These are phyloP conservation scores for Junco hyemalis DNA, from an alignment of 2,113 vertebrate species.

Conservation along the genomic window DNA sequence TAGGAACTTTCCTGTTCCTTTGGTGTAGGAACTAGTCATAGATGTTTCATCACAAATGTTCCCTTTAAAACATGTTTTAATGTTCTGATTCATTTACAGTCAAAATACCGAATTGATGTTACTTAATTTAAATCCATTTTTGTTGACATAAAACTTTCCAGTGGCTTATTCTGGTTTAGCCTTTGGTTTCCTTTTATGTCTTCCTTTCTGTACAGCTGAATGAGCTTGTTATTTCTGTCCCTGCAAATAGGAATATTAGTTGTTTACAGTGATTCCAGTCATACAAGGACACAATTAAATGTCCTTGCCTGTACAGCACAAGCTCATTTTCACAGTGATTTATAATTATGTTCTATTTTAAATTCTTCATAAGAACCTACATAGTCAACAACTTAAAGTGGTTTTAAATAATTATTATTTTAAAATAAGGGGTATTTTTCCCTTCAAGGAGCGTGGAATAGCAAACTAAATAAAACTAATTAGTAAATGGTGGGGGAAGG, in stretches of 20 bases:
- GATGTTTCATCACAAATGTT: constrained; percentile 20
- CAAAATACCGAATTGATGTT: constrained; percentile 47
- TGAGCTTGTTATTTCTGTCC: constrained; percentile 50
- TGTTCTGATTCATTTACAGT: constrained; percentile 41
- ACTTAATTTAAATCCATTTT: constrained; percentile 47
- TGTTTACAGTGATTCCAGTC: constrained; percentile 53
- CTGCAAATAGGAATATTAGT: constrained; percentile 54
- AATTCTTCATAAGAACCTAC: not conserved
- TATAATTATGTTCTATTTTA: constrained; percentile 35
- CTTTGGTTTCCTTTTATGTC: constrained; percentile 64
- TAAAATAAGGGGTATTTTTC: fast-evolving
- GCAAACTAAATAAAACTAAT: not conserved
- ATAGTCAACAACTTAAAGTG: not conserved
- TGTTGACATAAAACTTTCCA: constrained; percentile 61
- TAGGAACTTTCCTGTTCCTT: not conserved
- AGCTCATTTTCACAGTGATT: constrained; percentile 34
- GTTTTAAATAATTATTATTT: not conserved
- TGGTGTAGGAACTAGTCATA: not conserved
- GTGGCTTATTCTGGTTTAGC: constrained; percentile 55
- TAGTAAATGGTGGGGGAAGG: constrained; percentile 7
- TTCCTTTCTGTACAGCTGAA: constrained; percentile 47
- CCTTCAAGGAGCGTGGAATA: not conserved
- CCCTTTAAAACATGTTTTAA: constrained; percentile 31
- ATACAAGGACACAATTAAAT: constrained; percentile 43
- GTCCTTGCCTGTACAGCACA: constrained; percentile 13